Percentiles rank a stretch among this genome's conserved stretches.
Evolutionary conservation across 2,113 vertebrate genomes (phyloP).

Genomic region (Chascanopsetta lugubris): DNA sequence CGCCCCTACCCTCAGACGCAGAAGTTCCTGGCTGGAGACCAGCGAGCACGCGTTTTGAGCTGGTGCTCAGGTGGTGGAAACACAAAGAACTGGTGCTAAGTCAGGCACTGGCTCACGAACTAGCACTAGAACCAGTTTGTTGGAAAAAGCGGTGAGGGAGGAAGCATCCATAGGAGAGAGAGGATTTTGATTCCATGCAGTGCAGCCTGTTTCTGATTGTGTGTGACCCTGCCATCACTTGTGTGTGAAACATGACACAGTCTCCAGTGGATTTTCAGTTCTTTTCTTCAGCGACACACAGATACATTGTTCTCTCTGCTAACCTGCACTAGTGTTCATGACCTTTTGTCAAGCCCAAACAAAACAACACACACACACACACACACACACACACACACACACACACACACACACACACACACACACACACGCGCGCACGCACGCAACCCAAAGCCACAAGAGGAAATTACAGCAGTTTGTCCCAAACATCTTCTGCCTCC

Average conservation of each 20-base stretch:
- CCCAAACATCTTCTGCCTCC: neutral
- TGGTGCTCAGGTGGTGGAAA: too few species aligned
- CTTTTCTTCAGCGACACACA: neutral
- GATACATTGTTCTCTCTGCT: neutral
- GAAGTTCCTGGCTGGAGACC: too few species aligned
- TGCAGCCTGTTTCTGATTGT: neutral
- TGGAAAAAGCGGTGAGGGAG: too few species aligned
- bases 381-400: too few species aligned
- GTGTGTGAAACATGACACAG: neutral
- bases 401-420: too few species aligned
- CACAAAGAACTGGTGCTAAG: too few species aligned
- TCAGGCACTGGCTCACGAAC: too few species aligned
- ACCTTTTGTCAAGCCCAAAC: neutral
- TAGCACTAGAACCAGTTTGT: too few species aligned
- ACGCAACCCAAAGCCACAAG: neutral
- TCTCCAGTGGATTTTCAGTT: neutral
- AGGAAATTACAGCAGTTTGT: neutral
- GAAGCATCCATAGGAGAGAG: neutral
- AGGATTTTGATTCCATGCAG: conserved; percentile 2
- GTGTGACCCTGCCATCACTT: conserved; percentile 2
- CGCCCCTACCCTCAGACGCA: too few species aligned
- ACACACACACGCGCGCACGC: too few species aligned
- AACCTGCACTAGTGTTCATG: neutral
- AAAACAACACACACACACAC: neutral
- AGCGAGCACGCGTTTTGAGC: too few species aligned